Percentiles rank a stretch among this genome's conserved stretches.
phyloP scores from a whole-genome alignment of 2,888 invertebrate species.

The Nephrotoma appendiculata region DNA sequence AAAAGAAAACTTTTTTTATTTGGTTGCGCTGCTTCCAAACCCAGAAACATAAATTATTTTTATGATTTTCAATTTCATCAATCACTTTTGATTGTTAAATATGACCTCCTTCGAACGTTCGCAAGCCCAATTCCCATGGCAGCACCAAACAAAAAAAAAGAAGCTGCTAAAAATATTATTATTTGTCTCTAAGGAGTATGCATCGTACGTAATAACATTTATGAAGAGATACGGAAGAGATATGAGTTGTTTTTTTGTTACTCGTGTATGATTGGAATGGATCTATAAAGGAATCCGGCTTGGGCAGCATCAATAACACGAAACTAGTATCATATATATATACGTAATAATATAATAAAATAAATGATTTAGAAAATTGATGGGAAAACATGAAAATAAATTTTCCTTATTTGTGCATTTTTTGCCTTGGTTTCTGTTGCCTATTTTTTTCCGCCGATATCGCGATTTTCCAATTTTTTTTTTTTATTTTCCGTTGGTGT shows the following conservation, averaged over 20 bases:
- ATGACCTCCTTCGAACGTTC: not conserved
- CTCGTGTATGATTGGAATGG: not conserved
- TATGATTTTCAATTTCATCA: not conserved
- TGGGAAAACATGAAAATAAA: not conserved
- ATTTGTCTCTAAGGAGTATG: not conserved
- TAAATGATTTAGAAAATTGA: not conserved
- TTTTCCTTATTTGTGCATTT: not conserved
- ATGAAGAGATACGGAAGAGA: not conserved
- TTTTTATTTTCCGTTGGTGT: not conserved
- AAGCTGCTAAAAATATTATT: not conserved
- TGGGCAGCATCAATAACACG: not conserved
- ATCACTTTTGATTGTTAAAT: not conserved
- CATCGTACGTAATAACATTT: not conserved
- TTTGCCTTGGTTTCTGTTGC: not conserved
- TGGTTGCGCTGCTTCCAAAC: not conserved
- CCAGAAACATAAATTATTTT: not conserved
- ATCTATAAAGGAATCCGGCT: not conserved
- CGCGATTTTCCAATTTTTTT: not conserved
- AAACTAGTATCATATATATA: not conserved
- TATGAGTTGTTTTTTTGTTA: not conserved
- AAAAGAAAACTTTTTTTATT: not conserved
- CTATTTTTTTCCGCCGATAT: not conserved
- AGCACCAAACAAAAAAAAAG: not conserved
- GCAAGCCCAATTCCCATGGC: not conserved
- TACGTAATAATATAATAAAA: not conserved